These are phyloP conservation scores for Limnephilus rhombicus DNA, from an alignment of 2,888 invertebrate species.

Conservation along the genomic window DNA sequence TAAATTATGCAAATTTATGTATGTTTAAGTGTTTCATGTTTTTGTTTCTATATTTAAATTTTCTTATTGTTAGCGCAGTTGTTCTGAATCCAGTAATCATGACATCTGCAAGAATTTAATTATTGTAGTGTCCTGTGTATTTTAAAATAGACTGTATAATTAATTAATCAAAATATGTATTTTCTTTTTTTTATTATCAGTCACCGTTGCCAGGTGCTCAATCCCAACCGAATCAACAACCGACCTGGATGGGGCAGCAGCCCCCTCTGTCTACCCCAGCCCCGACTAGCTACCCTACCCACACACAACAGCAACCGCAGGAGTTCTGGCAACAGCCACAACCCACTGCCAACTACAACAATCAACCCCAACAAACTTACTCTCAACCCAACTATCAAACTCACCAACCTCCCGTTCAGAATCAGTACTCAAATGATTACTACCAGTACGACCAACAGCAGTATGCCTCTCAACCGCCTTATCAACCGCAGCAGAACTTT, in stretches of 20 bases:
- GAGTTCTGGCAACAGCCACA: slow-evolving; percentile 70
- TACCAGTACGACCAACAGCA: slow-evolving; percentile 69
- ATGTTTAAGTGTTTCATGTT: background rate
- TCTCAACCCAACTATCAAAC: slow-evolving; percentile 71
- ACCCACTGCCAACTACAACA: slow-evolving; percentile 60
- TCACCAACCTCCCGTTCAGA: slow-evolving; percentile 59
- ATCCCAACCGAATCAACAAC: slow-evolving; percentile 12
- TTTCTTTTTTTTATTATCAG: slow-evolving; percentile 42
- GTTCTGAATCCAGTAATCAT: background rate
- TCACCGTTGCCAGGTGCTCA: slow-evolving; percentile 51
- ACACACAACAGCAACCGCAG: slow-evolving; percentile 72
- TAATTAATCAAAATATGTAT: background rate
- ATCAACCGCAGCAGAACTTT: slow-evolving; percentile 67
- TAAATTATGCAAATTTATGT: background rate
- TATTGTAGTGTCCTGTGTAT: background rate
- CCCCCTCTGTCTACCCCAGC: slow-evolving; percentile 60
- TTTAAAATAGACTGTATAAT: background rate
- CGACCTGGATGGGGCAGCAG: slow-evolving; percentile 46
- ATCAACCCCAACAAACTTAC: slow-evolving; percentile 54
- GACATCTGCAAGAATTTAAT: background rate
- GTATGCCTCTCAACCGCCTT: slow-evolving; percentile 71
- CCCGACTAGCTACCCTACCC: slow-evolving; percentile 46
- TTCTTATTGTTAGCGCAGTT: background rate
- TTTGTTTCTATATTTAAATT: background rate
- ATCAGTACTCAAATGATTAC: slow-evolving; percentile 51